phyloP scores from a whole-genome alignment of 1,140 invertebrate species.

The Neocloeon triangulifer region DNA sequence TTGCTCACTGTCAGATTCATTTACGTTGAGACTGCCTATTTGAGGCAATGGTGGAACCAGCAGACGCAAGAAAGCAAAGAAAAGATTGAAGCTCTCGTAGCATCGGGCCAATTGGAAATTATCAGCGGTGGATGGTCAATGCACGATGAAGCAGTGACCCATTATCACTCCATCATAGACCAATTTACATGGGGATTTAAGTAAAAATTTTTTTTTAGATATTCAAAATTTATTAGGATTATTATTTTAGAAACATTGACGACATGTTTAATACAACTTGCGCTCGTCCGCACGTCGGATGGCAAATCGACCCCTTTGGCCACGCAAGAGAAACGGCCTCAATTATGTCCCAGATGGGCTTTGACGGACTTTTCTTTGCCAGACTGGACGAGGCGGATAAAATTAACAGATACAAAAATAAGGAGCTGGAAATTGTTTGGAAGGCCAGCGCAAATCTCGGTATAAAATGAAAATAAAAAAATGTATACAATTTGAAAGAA shows the following conservation, averaged over 20 bases:
- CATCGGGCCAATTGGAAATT: slow-evolving; percentile 30
- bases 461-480: too few species aligned
- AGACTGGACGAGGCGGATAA: slow-evolving; percentile 37
- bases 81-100: slow-evolving; percentile 12
- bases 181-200: slow-evolving; percentile 21
- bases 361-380: slow-evolving; percentile 36
- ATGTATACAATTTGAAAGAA: too few species aligned
- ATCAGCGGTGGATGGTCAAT: slow-evolving; percentile 26
- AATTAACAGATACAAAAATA: slow-evolving; percentile 17
- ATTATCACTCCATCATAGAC: slow-evolving; percentile 42
- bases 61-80: slow-evolving; percentile 21
- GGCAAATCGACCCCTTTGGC: slow-evolving; percentile 30
- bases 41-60: slow-evolving; percentile 34
- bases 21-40: slow-evolving; percentile 34
- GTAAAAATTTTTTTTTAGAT: too few species aligned
- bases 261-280: slow-evolving; percentile 23
- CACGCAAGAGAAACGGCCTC: slow-evolving; percentile 26
- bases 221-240: slow-evolving; percentile 15
- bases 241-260: slow-evolving; percentile 11
- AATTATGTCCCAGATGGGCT: slow-evolving; percentile 24
- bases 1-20: too few species aligned
- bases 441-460: slow-evolving; percentile 24
- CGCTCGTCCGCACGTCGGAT: slow-evolving; percentile 20
- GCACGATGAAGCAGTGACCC: slow-evolving; percentile 38
- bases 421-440: slow-evolving; percentile 38